phyloP scores from a whole-genome alignment of 2,113 vertebrate genomes.

The Martes martes region DNA sequence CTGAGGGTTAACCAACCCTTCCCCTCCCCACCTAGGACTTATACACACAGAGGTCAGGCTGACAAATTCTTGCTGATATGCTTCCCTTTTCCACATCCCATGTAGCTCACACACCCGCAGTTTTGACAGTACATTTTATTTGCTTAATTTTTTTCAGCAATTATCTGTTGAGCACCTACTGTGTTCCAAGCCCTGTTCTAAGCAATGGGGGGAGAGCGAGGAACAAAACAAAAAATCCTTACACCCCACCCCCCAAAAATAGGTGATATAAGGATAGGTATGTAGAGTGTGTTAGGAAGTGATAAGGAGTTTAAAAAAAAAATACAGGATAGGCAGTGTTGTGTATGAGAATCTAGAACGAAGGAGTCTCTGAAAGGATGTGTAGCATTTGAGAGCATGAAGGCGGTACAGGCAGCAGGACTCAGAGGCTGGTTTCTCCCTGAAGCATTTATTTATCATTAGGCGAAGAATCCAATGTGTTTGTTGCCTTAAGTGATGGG shows the following conservation, averaged over 20 bases:
- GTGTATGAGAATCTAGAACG: neutral
- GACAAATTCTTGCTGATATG: neutral
- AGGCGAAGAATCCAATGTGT: neutral
- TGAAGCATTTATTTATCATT: neutral
- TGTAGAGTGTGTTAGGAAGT: neutral
- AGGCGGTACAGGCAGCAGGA: neutral
- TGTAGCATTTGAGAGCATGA: neutral
- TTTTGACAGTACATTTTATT: conserved; percentile 26
- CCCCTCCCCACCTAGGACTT: neutral
- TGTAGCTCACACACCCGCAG: neutral
- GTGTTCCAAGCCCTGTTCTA: neutral
- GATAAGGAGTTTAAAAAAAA: neutral
- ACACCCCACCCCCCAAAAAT: neutral
- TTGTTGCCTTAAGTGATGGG: neutral
- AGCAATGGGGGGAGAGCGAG: neutral
- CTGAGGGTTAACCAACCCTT: neutral
- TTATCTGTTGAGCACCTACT: neutral
- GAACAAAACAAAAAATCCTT: neutral
- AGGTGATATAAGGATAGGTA: neutral
- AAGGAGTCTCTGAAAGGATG: neutral
- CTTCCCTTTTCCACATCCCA: neutral
- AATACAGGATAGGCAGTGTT: neutral
- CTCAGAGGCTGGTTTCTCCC: neutral
- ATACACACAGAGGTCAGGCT: neutral
- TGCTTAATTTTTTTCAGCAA: neutral